Base-by-base conservation (phyloP, 2,888 invertebrate genomes). In the Melitaea athalia region DNA sequence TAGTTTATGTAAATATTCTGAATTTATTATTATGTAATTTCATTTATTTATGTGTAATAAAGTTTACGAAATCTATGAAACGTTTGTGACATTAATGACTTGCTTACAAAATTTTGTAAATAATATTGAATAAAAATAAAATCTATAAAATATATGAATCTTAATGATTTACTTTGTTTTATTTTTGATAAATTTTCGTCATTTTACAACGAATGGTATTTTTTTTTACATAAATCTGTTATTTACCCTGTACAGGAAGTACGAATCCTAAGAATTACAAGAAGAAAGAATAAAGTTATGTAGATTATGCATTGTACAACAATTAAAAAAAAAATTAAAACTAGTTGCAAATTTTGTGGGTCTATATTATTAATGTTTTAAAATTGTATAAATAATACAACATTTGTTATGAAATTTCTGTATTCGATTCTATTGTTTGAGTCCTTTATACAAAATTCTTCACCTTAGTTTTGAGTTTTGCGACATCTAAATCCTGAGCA, bases 401-500 rank as follows among this genome's bases (percentile, higher is more conserved):
- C 38, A 38, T 38, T 5, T 38, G 38, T 38, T 38, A 38, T 38
- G 6, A 7, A 5, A 8, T 38, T 38, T 38, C 38, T 24, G 24
- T 24, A 38, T 38, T 7, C 38, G 38, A 2, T 38, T 38, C 2
- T 5, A 8, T 52, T 52, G 3, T 17, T 52, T 15, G 17, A 55
- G 5, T 31, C 5, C 12, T 33, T 55, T 11, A 7, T 33, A n/a
- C 3, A 55, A 3, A 12, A 52, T 38, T 57, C 4, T 38, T 38
- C 38, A 38, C 38, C 8, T 38, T 47, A 60, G 24, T 63, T 68
- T n/a, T 50, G 45, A 17, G 17, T 63, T 17, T 17, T 53, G 11
- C 43, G 63, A 53, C 71, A 71, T 14, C 59, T 47, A 33, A 55
- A 47, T 50, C 71, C 71, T 14, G 63, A 47, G 63, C 71, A 71